Conservation (phyloP, 2,888 invertebrate species). For the Drosophila ezoana region DNA sequence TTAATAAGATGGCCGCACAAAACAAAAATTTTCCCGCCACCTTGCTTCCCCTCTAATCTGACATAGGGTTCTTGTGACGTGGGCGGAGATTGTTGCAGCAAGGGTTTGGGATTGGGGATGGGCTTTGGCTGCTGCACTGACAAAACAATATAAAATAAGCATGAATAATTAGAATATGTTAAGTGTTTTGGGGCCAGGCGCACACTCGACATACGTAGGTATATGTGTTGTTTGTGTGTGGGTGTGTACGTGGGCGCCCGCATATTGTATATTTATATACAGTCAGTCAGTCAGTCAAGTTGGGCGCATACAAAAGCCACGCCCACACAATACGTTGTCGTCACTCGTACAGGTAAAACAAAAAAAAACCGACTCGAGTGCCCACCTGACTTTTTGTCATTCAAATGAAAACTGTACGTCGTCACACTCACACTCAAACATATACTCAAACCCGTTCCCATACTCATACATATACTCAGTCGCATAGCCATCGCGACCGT, state of each 20-base stretch:
- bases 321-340: slow-evolving; percentile 58
- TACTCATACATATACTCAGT: slow-evolving; percentile 8
- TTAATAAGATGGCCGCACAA: slow-evolving; percentile 67
- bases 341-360: slow-evolving; percentile 21
- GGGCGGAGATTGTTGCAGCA: neutral
- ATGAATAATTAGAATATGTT: slow-evolving; percentile 84
- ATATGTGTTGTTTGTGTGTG: slow-evolving; percentile 23
- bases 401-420: slow-evolving; percentile 82
- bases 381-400: slow-evolving; percentile 83
- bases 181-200: slow-evolving; percentile 80
- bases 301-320: slow-evolving; percentile 68
- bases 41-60: neutral
- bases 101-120: neutral
- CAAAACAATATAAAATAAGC: slow-evolving; percentile 82
- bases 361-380: slow-evolving; percentile 69
- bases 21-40: slow-evolving; percentile 8
- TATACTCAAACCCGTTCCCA: slow-evolving; percentile 3
- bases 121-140: slow-evolving; percentile 44
- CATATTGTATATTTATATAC: slow-evolving; percentile 63
- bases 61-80: neutral
- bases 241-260: slow-evolving; percentile 41
- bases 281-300: slow-evolving; percentile 71
- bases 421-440: slow-evolving; percentile 34
- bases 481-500: neutral
- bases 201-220: slow-evolving; percentile 58